These are phyloP conservation scores for Parazoanthus swiftii DNA, from an alignment of 92 coral and sea anemone species.

Conservation along the genomic window DNA sequence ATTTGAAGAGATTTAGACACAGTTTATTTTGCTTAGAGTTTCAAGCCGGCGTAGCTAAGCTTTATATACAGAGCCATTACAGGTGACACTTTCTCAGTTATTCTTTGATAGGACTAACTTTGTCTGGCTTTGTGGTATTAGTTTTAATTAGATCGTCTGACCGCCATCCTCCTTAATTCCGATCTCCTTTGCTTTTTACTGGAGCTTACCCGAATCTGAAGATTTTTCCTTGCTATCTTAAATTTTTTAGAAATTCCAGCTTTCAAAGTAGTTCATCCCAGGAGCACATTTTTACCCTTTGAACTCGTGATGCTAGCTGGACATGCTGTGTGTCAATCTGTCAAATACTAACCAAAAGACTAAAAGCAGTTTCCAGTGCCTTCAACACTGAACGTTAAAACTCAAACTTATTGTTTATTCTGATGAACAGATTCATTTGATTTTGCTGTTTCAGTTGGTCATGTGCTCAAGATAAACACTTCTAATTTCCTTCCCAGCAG, in stretches of 20 bases:
- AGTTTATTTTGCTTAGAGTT: background rate
- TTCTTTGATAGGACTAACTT: background rate
- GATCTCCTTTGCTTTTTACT: background rate
- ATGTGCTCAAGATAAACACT: background rate
- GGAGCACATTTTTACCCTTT: constrained; percentile 29
- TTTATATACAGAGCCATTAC: background rate
- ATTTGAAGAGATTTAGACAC: background rate
- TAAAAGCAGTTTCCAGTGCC: background rate
- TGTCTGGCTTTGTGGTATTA: constrained; percentile 7
- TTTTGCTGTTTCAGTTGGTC: background rate
- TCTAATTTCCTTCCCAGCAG: background rate
- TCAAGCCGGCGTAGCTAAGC: constrained; percentile 16
- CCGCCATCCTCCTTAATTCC: constrained; percentile 4
- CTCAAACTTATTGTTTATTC: background rate
- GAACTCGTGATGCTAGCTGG: background rate
- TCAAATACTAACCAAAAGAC: constrained; percentile 1
- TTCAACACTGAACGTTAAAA: background rate
- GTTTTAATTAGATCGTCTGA: constrained; percentile 22
- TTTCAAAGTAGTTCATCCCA: constrained; percentile 11
- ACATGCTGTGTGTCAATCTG: background rate
- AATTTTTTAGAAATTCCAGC: background rate
- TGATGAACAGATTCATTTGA: constrained; percentile 3
- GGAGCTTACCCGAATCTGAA: background rate
- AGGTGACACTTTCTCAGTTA: background rate
- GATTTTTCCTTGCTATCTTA: background rate